A percentile compares a stretch with the other conserved stretches of the same genome.
Evolutionary conservation across 2,888 invertebrate genomes (phyloP).

Genomic region (Metallyticus violacea): DNA sequence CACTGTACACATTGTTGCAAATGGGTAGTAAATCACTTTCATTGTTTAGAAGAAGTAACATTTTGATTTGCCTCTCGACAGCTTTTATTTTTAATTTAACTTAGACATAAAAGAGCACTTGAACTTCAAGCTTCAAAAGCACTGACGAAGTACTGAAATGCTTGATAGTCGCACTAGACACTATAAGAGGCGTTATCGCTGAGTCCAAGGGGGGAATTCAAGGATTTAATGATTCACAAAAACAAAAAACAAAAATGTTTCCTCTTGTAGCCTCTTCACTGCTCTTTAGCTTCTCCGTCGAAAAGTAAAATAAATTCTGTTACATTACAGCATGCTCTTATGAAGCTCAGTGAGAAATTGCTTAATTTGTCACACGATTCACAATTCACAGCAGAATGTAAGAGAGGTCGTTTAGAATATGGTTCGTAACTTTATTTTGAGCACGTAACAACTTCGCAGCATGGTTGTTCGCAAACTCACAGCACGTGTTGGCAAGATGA

Average conservation of each 20-base stretch:
- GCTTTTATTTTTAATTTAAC: not conserved
- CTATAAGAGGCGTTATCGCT: not conserved
- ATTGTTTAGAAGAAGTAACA: not conserved
- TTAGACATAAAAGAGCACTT: not conserved
- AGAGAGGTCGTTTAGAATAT: not conserved
- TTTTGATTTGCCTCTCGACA: not conserved
- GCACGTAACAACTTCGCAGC: not conserved
- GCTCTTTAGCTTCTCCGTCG: not conserved
- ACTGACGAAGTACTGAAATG: not conserved
- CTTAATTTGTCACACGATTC: not conserved
- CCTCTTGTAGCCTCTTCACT: not conserved
- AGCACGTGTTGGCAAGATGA: not conserved
- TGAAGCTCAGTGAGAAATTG: not conserved
- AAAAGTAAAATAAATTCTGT: not conserved
- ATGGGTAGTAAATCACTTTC: not conserved
- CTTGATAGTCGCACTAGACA: not conserved
- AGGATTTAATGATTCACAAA: not conserved
- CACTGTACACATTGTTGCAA: not conserved
- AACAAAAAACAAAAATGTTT: not conserved
- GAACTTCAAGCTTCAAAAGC: not conserved
- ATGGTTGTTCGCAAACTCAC: not conserved
- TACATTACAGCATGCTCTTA: not conserved
- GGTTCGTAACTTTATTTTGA: not conserved
- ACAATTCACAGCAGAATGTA: not conserved
- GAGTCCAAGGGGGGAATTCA: not conserved